Evolutionary conservation across 2,888 invertebrate species (phyloP).

Genomic region (Hydrotaea diabolus): DNA sequence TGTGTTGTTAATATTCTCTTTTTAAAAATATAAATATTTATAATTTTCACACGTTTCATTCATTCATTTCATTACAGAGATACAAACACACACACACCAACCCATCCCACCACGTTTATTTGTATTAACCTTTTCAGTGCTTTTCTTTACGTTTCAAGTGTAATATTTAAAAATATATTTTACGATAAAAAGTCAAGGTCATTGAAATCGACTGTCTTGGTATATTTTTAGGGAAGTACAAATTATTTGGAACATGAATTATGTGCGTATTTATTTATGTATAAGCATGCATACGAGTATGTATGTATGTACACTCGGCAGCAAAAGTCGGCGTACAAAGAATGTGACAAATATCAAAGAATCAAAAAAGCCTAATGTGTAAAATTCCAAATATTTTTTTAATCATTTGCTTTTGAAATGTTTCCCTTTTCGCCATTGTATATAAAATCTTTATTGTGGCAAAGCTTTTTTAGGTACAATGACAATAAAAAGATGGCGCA

Average conservation of each 20-base stretch:
- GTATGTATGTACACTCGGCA: too few species aligned
- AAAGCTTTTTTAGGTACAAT: too few species aligned
- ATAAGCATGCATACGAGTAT: too few species aligned
- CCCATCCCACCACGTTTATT: neutral
- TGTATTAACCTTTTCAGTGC: neutral
- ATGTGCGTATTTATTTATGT: neutral
- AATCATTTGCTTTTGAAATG: too few species aligned
- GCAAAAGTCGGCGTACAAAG: too few species aligned
- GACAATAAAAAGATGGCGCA: too few species aligned
- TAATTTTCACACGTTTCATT: constrained; percentile 24
- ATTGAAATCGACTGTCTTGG: constrained; percentile 3
- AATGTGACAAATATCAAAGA: too few species aligned
- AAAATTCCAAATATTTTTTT: too few species aligned
- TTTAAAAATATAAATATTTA: constrained; percentile 14
- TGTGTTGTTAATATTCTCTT: neutral
- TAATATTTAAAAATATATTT: constrained; percentile 38
- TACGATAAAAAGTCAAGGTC: constrained; percentile 64
- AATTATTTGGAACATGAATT: neutral
- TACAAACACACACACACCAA: neutral
- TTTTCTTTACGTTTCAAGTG: constrained; percentile 49
- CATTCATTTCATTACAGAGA: neutral
- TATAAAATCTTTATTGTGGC: too few species aligned
- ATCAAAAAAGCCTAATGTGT: too few species aligned
- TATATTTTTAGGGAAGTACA: neutral
- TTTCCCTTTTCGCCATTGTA: too few species aligned